Conservation (phyloP, 2,888 invertebrate genomes). For the Oscheius sp. region DNA sequence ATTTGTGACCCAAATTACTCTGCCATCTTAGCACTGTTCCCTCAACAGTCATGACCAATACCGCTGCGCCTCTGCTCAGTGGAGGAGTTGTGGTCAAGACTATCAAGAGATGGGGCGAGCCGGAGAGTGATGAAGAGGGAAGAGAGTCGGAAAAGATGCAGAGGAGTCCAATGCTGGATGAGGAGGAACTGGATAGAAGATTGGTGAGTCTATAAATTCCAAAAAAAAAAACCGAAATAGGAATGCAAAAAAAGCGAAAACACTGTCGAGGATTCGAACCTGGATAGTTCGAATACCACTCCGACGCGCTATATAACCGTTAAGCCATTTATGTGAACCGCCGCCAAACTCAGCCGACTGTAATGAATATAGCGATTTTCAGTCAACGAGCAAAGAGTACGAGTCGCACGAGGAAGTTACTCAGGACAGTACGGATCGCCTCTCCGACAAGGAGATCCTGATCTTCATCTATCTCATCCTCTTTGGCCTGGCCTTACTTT, state of each 20-base stretch:
- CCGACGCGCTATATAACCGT: too few species aligned
- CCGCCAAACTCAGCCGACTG: background rate
- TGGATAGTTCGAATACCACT: background rate
- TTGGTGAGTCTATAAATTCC: slow-evolving; percentile 7
- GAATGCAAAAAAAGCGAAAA: background rate
- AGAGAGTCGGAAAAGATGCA: slow-evolving; percentile 23
- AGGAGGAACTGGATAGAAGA: slow-evolving; percentile 13
- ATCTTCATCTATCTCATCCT: slow-evolving; percentile 34
- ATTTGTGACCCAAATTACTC: too few species aligned
- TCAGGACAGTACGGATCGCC: background rate
- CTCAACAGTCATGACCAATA: background rate
- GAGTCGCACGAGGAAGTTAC: background rate
- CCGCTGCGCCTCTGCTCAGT: slow-evolving; percentile 39
- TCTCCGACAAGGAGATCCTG: slow-evolving; percentile 29
- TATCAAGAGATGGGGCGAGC: slow-evolving; percentile 46
- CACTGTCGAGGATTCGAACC: background rate
- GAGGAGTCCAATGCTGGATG: slow-evolving; percentile 10
- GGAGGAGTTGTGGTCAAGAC: slow-evolving; percentile 46
- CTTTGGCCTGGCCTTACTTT: slow-evolving; percentile 11
- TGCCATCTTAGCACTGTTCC: too few species aligned
- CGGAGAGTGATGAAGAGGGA: slow-evolving; percentile 36
- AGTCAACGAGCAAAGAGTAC: slow-evolving; percentile 6
- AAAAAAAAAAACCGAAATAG: too few species aligned
- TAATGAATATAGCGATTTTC: background rate
- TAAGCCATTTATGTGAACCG: background rate